Evolutionary conservation across 30 jellyfish, hydroid and myxozoan species (phyloP).

Genomic region (Pelagia noctiluca): DNA sequence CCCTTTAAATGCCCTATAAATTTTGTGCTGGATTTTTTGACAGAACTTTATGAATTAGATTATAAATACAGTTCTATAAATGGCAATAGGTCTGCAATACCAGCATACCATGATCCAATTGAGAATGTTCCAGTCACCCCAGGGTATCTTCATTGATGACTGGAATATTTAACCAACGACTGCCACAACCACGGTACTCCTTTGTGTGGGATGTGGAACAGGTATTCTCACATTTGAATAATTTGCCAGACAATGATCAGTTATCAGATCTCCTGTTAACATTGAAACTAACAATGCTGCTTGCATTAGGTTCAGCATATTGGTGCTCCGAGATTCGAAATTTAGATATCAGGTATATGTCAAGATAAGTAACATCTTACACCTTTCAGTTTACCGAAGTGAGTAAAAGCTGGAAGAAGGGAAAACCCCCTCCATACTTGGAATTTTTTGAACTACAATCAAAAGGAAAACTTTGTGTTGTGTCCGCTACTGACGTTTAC

Average conservation of each 20-base stretch:
- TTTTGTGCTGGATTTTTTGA: constrained; percentile 24
- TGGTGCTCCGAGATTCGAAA: constrained; percentile 43
- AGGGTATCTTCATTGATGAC: background rate
- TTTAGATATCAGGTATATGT: constrained; percentile 50
- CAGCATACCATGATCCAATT: background rate
- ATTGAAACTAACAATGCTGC: constrained; percentile 23
- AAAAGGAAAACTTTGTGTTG: constrained; percentile 35
- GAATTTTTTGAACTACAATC: constrained; percentile 28
- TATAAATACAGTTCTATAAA: constrained; percentile 33
- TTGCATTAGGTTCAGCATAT: constrained; percentile 36
- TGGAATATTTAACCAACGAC: background rate
- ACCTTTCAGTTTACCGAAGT: constrained; percentile 33
- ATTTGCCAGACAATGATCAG: background rate
- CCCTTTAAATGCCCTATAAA: constrained; percentile 51
- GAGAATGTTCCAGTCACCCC: too few species aligned
- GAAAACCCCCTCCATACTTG: constrained; percentile 51
- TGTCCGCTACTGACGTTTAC: constrained; percentile 36
- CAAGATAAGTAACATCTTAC: constrained; percentile 18
- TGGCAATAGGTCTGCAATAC: constrained; percentile 10
- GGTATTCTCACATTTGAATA: constrained; percentile 3
- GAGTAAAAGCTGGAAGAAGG: constrained; percentile 47
- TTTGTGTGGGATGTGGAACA: constrained; percentile 42
- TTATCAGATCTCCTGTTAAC: constrained; percentile 22
- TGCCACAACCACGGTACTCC: background rate
- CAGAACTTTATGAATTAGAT: constrained; percentile 11